A percentile compares a stretch with the other conserved stretches of the same genome.
Evolutionary conservation across 2,888 invertebrate species (phyloP).

Genomic region (Cosmopolites sordidus): DNA sequence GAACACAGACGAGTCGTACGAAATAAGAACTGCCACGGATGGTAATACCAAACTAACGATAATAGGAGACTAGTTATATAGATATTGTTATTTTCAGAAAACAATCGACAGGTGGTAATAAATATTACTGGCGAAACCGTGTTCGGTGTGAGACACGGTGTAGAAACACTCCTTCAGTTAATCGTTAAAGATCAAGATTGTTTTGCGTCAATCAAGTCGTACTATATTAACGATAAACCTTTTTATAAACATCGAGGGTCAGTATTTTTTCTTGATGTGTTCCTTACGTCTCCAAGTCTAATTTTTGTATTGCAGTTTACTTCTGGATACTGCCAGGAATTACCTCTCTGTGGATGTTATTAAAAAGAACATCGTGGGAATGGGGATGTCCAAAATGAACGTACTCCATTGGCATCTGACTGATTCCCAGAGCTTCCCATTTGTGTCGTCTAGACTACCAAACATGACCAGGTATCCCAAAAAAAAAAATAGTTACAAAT

Average conservation of each 20-base stretch:
- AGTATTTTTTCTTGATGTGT: no score
- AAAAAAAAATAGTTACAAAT: conserved; percentile 36
- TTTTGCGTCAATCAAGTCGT: conserved; percentile 59
- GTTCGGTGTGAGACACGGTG: conserved; percentile 70
- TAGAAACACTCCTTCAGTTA: conserved; percentile 73
- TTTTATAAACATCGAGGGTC: conserved; percentile 75
- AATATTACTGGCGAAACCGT: conserved; percentile 58
- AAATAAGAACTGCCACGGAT: not conserved
- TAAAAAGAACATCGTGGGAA: conserved; percentile 72
- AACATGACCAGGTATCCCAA: conserved; percentile 64
- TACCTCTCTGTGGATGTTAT: conserved; percentile 70
- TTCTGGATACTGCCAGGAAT: conserved; percentile 86
- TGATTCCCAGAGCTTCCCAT: conserved; percentile 89
- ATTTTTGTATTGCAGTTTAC: no score
- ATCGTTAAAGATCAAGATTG: conserved; percentile 49
- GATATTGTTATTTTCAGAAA: no score
- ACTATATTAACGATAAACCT: conserved; percentile 72
- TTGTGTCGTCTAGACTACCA: conserved; percentile 70
- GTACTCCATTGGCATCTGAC: conserved; percentile 91
- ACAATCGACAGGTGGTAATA: conserved; percentile 51
- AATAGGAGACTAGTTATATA: not conserved
- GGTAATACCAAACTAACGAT: no score
- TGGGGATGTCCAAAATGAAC: conserved; percentile 86
- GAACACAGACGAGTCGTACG: not conserved
- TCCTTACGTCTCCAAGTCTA: no score